Conservation (phyloP, 2,797 vertebrate species). For the Cetoscarus ocellatus region DNA sequence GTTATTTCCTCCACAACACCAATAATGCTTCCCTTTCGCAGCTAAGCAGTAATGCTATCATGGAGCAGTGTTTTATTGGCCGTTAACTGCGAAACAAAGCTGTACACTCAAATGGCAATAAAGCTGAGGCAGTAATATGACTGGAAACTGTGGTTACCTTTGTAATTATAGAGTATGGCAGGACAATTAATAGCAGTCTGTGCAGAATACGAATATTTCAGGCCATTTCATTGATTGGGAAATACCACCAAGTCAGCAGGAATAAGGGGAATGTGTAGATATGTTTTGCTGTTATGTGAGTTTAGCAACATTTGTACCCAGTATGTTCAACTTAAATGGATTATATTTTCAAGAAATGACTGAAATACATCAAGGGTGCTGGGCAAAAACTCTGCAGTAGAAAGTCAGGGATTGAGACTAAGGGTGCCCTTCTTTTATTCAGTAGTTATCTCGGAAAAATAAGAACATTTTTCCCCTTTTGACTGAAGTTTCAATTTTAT, state of each 20-base stretch:
- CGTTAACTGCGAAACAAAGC: slow-evolving; percentile 74
- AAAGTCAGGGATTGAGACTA: no score
- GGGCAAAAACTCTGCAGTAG: no score
- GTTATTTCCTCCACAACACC: slow-evolving; percentile 50
- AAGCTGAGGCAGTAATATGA: slow-evolving; percentile 76
- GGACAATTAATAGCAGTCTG: slow-evolving; percentile 71
- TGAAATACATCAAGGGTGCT: not conserved
- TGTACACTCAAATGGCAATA: slow-evolving; percentile 72
- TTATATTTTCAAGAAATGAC: no score
- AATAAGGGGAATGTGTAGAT: slow-evolving; percentile 39
- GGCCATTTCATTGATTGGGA: slow-evolving; percentile 71
- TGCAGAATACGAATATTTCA: slow-evolving; percentile 59
- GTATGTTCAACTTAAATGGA: not conserved
- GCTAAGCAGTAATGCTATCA: slow-evolving; percentile 63
- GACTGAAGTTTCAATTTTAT: no score
- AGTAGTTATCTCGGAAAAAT: no score
- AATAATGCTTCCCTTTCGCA: slow-evolving; percentile 53
- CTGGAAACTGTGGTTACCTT: slow-evolving; percentile 78
- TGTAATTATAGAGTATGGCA: slow-evolving; percentile 82
- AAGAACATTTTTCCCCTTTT: no score
- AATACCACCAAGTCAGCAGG: slow-evolving; percentile 72
- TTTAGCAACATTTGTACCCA: slow-evolving; percentile 15
- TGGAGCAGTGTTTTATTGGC: slow-evolving; percentile 74
- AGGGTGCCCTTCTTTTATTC: no score
- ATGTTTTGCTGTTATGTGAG: slow-evolving; percentile 40